phyloP scores from a whole-genome alignment of 1,140 invertebrate species.

The Maniola jurtina region DNA sequence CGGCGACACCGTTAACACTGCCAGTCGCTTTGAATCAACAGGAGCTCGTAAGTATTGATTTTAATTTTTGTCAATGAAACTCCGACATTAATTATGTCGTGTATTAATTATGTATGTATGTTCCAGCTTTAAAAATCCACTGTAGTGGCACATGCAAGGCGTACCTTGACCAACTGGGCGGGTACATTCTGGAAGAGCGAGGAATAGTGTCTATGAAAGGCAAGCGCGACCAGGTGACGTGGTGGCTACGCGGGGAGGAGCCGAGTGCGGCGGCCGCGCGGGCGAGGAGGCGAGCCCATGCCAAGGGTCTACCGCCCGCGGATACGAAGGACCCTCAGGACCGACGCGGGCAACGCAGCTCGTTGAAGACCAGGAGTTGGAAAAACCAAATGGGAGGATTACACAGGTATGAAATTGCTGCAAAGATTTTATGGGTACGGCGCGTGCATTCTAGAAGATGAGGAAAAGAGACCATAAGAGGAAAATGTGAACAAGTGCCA shows the following conservation, averaged over 20 bases:
- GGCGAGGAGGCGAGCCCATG: conserved; percentile 76
- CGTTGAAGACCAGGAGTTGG: conserved; percentile 80
- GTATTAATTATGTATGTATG: not conserved
- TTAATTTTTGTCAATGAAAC: not conserved
- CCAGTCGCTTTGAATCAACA: conserved; percentile 97
- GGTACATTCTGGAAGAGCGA: conserved; percentile 88
- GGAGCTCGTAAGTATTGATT: conserved; percentile 81
- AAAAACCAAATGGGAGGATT: conserved; percentile 64
- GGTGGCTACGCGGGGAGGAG: conserved; percentile 92
- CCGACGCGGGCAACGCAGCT: conserved; percentile 80
- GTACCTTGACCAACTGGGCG: conserved; percentile 92
- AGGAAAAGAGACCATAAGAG: too few relatives aligned
- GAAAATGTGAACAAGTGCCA: too few relatives aligned
- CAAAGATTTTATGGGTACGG: too few relatives aligned
- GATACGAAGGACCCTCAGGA: conserved; percentile 30
- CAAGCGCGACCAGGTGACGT: conserved; percentile 90
- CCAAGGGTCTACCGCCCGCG: conserved; percentile 53
- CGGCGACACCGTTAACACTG: conserved; percentile 94
- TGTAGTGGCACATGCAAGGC: conserved; percentile 91
- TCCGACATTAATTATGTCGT: not conserved
- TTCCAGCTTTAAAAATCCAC: conserved; percentile 91
- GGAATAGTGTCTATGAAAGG: conserved; percentile 92
- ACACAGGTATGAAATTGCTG: conserved; percentile 47
- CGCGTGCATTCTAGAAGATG: too few relatives aligned
- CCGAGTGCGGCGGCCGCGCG: conserved; percentile 80